Conservation (phyloP, 2,113 vertebrate species). For the Scopus umbretta region DNA sequence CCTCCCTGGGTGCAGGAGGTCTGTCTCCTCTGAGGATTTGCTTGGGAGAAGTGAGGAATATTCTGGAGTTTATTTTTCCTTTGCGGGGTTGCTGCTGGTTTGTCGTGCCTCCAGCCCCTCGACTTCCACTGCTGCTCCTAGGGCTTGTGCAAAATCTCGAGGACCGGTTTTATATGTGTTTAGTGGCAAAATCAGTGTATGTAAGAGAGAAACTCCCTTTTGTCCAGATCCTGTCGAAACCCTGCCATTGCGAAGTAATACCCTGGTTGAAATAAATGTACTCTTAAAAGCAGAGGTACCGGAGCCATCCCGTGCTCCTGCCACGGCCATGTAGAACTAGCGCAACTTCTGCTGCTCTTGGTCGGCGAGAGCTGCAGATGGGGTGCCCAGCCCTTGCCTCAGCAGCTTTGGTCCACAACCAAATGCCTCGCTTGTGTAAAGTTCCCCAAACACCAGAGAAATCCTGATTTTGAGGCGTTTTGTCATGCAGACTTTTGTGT, state of each 20-base stretch:
- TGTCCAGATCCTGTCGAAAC: not conserved
- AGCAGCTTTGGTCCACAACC: not conserved
- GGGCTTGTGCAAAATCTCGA: rapidly evolving
- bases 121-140: not conserved
- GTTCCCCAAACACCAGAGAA: not conserved
- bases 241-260: not conserved
- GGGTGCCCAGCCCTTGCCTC: not conserved
- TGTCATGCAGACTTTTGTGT: not conserved
- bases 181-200: not conserved
- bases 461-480: not conserved
- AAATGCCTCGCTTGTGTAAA: not conserved
- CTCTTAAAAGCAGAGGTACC: not conserved
- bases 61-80: not conserved
- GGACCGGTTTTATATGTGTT: not conserved
- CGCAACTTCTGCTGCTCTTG: not conserved
- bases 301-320: not conserved
- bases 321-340: rapidly evolving
- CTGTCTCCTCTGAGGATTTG: not conserved
- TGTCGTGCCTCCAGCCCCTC: not conserved
- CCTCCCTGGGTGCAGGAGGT: not conserved
- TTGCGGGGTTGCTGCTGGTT: not conserved
- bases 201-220: not conserved
- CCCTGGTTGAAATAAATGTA: not conserved
- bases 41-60: not conserved
- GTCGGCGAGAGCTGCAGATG: rapidly evolving